A percentile compares a stretch with the other conserved stretches of the same genome.
phyloP scores from a whole-genome alignment of 2,797 vertebrate species.

The Brotula barbata region DNA sequence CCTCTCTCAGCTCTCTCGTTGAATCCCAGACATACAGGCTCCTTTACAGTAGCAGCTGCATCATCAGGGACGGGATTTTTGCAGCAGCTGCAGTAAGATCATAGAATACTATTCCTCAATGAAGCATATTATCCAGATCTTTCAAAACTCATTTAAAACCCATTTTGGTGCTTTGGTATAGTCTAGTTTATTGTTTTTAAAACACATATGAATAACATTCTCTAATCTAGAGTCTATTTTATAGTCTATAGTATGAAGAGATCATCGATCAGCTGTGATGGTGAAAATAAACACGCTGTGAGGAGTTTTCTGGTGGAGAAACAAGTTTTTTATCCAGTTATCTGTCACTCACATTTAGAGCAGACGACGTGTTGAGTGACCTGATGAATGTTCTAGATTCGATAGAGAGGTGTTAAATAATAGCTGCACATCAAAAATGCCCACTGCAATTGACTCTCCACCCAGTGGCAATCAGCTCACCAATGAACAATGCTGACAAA shows the following conservation, averaged over 20 bases:
- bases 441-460: too few species aligned
- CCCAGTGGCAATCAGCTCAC: too few species aligned
- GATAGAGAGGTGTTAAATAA: background rate
- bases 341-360: slow-evolving; percentile 2
- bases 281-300: slow-evolving; percentile 12
- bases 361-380: background rate
- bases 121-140: slow-evolving; percentile 1
- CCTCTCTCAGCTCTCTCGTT: too few species aligned
- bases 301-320: background rate
- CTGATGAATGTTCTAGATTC: slow-evolving; percentile 3
- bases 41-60: too few species aligned
- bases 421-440: too few species aligned
- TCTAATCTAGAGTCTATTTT: too few species aligned
- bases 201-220: slow-evolving; percentile 5
- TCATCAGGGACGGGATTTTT: slow-evolving; percentile 6
- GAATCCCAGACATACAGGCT: too few species aligned
- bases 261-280: slow-evolving; percentile 25
- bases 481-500: too few species aligned
- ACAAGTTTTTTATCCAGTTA: background rate
- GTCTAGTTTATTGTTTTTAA: slow-evolving; percentile 1
- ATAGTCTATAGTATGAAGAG: background rate
- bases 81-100: slow-evolving; percentile 10
- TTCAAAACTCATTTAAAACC: background rate
- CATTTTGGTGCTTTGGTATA: background rate
- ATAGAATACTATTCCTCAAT: slow-evolving; percentile 3